phyloP scores from a whole-genome alignment of 2,113 vertebrate genomes.

The Erythrocercus mccallii region DNA sequence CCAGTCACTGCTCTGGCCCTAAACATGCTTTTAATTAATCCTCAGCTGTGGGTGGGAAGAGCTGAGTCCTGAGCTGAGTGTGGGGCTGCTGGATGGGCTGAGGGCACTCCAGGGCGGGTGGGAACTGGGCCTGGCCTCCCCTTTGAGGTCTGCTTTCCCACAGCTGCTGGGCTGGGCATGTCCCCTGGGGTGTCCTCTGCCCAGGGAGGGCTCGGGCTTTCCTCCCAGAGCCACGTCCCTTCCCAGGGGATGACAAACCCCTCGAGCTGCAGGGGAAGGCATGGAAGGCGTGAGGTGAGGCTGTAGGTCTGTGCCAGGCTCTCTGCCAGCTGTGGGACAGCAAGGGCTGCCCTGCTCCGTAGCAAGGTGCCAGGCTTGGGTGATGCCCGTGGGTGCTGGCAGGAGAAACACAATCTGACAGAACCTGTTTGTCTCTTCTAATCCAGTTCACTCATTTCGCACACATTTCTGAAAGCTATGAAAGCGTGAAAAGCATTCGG shows the following conservation, averaged over 20 bases:
- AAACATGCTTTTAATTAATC: constrained; percentile 44
- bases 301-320: not conserved
- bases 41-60: not conserved
- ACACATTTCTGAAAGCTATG: not conserved
- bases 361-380: not conserved
- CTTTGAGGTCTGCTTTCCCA: not conserved
- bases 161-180: not conserved
- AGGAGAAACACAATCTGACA: not conserved
- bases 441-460: not conserved
- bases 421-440: not conserved
- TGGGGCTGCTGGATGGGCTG: not conserved
- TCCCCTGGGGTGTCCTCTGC: not conserved
- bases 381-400: not conserved
- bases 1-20: not conserved
- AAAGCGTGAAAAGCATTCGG: not conserved
- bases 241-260: not conserved
- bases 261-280: not conserved
- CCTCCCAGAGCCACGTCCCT: rapidly evolving
- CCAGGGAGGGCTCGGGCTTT: not conserved
- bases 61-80: not conserved
- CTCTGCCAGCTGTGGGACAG: not conserved
- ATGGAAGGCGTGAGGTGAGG: rapidly evolving
- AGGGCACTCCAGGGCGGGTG: not conserved
- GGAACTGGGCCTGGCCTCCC: not conserved
- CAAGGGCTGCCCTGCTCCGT: not conserved